Conservation (phyloP, 2,113 vertebrate genomes). For the Odocoileus virginianus region DNA sequence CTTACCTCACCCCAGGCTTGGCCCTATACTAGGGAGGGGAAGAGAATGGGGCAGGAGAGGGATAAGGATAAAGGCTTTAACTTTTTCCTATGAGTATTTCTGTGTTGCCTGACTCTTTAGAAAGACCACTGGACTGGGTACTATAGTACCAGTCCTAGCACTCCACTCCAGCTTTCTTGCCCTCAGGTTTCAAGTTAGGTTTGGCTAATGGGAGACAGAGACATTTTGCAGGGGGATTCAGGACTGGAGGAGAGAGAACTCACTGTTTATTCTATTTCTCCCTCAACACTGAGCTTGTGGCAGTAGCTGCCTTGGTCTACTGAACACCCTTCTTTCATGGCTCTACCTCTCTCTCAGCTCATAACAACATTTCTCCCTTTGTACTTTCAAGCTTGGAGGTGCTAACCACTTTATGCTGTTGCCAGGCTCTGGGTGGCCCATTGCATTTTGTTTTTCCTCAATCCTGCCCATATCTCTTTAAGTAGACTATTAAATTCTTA, state of each 20-base stretch:
- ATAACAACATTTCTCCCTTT: background rate
- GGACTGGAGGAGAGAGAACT: background rate
- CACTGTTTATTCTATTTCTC: background rate
- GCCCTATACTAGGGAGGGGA: background rate
- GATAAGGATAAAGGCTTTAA: background rate
- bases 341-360: background rate
- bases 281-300: background rate
- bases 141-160: background rate
- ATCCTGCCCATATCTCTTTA: background rate
- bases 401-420: background rate
- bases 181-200: background rate
- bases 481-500: background rate
- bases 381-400: background rate
- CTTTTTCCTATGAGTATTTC: background rate
- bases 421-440: background rate
- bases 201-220: background rate
- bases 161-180: background rate
- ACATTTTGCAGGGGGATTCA: background rate
- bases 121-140: background rate
- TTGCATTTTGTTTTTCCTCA: background rate
- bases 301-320: background rate
- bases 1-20: background rate
- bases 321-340: background rate
- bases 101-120: background rate
- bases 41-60: too few species aligned